phyloP scores from a whole-genome alignment of 2,888 invertebrate species.

The Mactromeris polynyma region DNA sequence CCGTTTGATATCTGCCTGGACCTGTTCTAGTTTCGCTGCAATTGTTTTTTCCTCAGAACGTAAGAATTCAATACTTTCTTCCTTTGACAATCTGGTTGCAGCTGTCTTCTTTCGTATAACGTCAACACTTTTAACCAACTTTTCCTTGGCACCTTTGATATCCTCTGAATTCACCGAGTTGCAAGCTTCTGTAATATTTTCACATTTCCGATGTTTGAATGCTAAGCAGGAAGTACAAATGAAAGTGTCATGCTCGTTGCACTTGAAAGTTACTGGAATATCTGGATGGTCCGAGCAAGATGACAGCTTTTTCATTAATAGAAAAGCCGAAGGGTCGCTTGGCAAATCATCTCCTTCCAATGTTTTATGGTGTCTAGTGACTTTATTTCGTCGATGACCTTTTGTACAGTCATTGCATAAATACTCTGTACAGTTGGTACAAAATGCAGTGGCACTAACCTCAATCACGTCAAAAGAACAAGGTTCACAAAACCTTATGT shows the following conservation, averaged over 20 bases:
- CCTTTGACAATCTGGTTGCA: background rate
- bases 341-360: constrained; percentile 31
- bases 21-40: background rate
- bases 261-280: constrained; percentile 14
- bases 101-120: background rate
- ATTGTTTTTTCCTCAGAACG: background rate
- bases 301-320: background rate
- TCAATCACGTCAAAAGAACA: constrained; percentile 28
- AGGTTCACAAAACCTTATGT: constrained; percentile 16
- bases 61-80: constrained; percentile 7
- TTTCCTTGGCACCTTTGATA: background rate
- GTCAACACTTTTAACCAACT: background rate
- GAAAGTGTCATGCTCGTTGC: background rate
- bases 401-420: constrained; percentile 32
- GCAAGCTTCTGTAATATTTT: constrained; percentile 6
- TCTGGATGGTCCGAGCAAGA: constrained; percentile 8
- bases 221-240: constrained; percentile 27
- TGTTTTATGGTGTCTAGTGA: constrained; percentile 33
- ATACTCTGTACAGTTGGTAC: constrained; percentile 41
- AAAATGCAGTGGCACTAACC: constrained; percentile 25
- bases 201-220: constrained; percentile 30
- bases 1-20: background rate
- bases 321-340: background rate
- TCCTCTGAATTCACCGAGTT: background rate
- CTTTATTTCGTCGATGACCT: constrained; percentile 43